These are phyloP conservation scores for Laterallus jamaicensis DNA, from an alignment of 2,113 vertebrate species.

Conservation along the genomic window DNA sequence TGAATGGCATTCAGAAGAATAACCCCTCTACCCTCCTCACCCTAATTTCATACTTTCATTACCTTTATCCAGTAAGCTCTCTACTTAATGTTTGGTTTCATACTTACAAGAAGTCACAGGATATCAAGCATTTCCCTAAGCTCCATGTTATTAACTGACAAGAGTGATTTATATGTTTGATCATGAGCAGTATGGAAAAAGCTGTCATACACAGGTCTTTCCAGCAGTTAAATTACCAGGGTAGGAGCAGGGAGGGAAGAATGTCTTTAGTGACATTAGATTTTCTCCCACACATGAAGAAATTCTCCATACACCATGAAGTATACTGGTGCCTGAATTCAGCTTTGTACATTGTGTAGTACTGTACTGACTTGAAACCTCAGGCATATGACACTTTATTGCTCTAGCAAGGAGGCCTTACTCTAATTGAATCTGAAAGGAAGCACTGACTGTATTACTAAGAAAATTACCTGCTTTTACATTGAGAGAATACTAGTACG, in stretches of 20 bases:
- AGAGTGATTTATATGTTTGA: not conserved
- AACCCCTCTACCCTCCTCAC: not conserved
- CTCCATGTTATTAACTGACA: not conserved
- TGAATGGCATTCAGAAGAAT: not conserved
- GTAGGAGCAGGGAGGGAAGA: not conserved
- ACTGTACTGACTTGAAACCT: not conserved
- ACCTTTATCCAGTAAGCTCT: not conserved
- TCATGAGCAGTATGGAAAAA: not conserved
- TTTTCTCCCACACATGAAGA: not conserved
- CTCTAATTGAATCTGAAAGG: not conserved
- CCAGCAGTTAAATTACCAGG: not conserved
- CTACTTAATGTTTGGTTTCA: not conserved
- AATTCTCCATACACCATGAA: not conserved
- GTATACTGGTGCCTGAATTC: not conserved
- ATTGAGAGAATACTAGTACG: not conserved
- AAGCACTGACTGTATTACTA: not conserved
- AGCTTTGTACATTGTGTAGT: not conserved
- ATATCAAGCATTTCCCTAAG: not conserved
- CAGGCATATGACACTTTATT: not conserved
- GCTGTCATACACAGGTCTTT: not conserved
- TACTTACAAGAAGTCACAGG: not conserved
- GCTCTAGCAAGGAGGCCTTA: not conserved
- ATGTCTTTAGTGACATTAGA: not conserved
- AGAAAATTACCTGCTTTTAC: not conserved
- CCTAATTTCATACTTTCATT: not conserved